These are phyloP conservation scores for Myathropa florea DNA, from an alignment of 2,888 invertebrate genomes.

Conservation along the genomic window DNA sequence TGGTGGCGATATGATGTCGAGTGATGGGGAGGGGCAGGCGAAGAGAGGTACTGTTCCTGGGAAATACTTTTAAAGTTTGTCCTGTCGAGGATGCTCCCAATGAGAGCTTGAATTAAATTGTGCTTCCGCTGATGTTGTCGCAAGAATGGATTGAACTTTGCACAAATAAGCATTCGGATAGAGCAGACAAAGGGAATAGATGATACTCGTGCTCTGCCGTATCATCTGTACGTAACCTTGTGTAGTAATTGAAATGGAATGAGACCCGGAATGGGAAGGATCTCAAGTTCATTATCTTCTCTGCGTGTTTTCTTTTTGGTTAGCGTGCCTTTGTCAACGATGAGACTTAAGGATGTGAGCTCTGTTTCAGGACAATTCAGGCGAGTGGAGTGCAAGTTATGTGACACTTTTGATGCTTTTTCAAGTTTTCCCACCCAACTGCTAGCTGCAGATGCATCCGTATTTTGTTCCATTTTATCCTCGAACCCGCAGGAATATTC, in stretches of 20 bases:
- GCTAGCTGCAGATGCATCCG: conserved; percentile 28
- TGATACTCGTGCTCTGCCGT: neutral
- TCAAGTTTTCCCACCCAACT: conserved; percentile 7
- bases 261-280: neutral
- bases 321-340: neutral
- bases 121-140: conserved; percentile 38
- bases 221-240: conserved; percentile 18
- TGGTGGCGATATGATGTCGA: too few species aligned
- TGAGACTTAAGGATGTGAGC: neutral
- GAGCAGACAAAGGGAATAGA: neutral
- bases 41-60: neutral
- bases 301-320: neutral
- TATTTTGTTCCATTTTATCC: neutral
- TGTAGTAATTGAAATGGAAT: conserved; percentile 42
- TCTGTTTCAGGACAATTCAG: neutral
- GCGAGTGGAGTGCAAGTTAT: conserved; percentile 28
- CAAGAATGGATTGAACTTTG: conserved; percentile 27
- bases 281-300: conserved; percentile 64
- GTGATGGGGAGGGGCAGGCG: conserved; percentile 14
- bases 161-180: neutral
- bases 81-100: conserved; percentile 53
- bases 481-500: neutral
- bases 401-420: conserved; percentile 38
- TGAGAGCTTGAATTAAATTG: conserved; percentile 54
- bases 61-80: conserved; percentile 55